Conservation (phyloP, 2,888 invertebrate species). For the Tetramorium bicarinatum region DNA sequence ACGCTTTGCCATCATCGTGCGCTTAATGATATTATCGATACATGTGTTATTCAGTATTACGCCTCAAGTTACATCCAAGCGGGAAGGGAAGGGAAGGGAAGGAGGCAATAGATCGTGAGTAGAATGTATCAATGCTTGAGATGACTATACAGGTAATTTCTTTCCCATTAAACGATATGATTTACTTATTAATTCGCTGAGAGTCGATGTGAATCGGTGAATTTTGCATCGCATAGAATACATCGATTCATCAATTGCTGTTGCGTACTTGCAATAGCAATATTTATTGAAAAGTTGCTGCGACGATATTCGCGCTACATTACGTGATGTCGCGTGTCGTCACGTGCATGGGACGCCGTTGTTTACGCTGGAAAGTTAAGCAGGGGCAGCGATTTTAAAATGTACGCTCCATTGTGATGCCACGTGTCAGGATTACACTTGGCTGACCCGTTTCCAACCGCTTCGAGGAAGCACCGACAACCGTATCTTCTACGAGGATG, state of each 20-base stretch:
- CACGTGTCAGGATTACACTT: constrained; percentile 37
- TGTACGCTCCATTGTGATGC: constrained; percentile 33
- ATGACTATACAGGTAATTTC: not conserved
- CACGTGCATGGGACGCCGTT: not conserved
- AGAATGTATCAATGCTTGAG: not conserved
- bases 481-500: not conserved
- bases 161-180: not conserved
- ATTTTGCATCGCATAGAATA: not conserved
- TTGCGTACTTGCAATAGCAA: no score
- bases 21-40: constrained; percentile 30
- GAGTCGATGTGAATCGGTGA: not conserved
- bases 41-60: constrained; percentile 16
- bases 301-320: not conserved
- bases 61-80: not conserved
- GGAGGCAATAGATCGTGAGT: not conserved
- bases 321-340: constrained; percentile 2
- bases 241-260: not conserved
- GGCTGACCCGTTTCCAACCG: constrained; percentile 2
- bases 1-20: not conserved
- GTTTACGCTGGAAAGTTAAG: constrained; percentile 24
- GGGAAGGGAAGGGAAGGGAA: not conserved
- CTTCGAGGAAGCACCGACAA: not conserved
- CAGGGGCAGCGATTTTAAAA: constrained; percentile 35
- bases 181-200: constrained; percentile 4
- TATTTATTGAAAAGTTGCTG: not conserved